phyloP scores from a whole-genome alignment of 2,888 invertebrate genomes.

The Embidobia sp. region DNA sequence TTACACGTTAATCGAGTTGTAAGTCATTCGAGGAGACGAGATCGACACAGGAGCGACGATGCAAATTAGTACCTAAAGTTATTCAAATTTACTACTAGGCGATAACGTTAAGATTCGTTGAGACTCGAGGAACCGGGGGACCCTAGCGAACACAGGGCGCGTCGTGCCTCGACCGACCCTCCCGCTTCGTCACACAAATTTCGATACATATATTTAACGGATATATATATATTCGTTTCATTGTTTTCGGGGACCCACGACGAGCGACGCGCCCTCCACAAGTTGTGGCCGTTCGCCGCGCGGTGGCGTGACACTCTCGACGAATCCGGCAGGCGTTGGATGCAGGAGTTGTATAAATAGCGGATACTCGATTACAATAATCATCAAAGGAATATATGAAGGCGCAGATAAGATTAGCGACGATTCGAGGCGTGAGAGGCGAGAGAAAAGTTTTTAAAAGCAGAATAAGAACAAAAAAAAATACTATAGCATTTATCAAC shows the following conservation, averaged over 20 bases:
- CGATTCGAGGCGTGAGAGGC: slow-evolving; percentile 32
- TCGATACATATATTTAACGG: slow-evolving; percentile 28
- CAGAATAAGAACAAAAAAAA: slow-evolving; percentile 64
- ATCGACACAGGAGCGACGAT: slow-evolving; percentile 59
- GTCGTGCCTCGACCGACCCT: slow-evolving; percentile 30
- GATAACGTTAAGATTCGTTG: slow-evolving; percentile 68
- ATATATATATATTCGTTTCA: slow-evolving; percentile 29
- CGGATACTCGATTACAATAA: slow-evolving; percentile 68
- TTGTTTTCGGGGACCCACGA: slow-evolving; percentile 15
- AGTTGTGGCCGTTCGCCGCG: slow-evolving; percentile 12
- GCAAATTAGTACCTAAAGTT: slow-evolving; percentile 75
- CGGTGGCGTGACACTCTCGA: slow-evolving; percentile 40
- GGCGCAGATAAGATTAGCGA: slow-evolving; percentile 26
- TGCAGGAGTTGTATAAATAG: slow-evolving; percentile 67
- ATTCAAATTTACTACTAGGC: slow-evolving; percentile 69
- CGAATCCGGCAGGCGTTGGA: slow-evolving; percentile 52
- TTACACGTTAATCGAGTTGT: slow-evolving; percentile 72
- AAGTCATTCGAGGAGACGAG: slow-evolving; percentile 50
- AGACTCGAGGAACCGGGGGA: slow-evolving; percentile 20
- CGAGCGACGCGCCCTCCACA: slow-evolving; percentile 29
- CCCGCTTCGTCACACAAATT: slow-evolving; percentile 35
- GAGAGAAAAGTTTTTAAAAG: slow-evolving; percentile 56
- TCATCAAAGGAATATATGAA: slow-evolving; percentile 65
- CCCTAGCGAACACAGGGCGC: slow-evolving; percentile 20
- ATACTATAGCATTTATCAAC: slow-evolving; percentile 79